These are phyloP conservation scores for Microplitis demolitor DNA, from an alignment of 1,140 invertebrate genomes.

Conservation along the genomic window DNA sequence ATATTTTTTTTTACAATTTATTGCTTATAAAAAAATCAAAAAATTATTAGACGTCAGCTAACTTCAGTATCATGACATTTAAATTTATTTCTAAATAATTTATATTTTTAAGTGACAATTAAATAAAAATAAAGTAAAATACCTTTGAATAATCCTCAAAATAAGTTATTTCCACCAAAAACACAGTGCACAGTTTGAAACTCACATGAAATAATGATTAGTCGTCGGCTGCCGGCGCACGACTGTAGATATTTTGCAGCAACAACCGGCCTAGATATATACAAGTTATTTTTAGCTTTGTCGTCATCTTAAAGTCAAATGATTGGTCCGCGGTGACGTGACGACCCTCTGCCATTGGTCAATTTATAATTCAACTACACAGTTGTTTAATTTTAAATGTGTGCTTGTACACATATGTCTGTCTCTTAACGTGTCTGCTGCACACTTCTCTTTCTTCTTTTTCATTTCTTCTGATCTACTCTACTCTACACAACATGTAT, in stretches of 20 bases:
- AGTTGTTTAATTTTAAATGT: slow-evolving; percentile 2
- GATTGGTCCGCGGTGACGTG: slow-evolving; percentile 43
- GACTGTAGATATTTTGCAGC: slow-evolving; percentile 51
- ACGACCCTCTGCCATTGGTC: slow-evolving; percentile 32
- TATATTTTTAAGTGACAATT: too few relatives aligned
- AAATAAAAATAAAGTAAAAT: too few relatives aligned
- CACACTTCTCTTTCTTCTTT: neutral
- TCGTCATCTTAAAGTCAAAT: slow-evolving; percentile 35
- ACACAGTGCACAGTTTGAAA: too few relatives aligned
- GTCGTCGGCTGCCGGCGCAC: slow-evolving; percentile 52
- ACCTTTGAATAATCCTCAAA: too few relatives aligned
- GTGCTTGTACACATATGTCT: slow-evolving; percentile 9
- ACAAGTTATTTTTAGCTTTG: slow-evolving; percentile 51
- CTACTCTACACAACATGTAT: neutral
- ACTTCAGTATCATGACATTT: too few relatives aligned
- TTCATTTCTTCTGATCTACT: neutral
- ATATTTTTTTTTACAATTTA: too few relatives aligned
- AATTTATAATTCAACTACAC: slow-evolving; percentile 27
- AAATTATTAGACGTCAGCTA: too few relatives aligned
- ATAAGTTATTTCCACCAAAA: too few relatives aligned
- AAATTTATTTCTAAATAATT: too few relatives aligned
- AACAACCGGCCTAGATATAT: slow-evolving; percentile 56
- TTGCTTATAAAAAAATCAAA: too few relatives aligned
- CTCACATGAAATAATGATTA: neutral
- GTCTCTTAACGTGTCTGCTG: slow-evolving; percentile 18